Conservation (phyloP, 2,113 vertebrate genomes). For the Neolamprologus cancellatus region DNA sequence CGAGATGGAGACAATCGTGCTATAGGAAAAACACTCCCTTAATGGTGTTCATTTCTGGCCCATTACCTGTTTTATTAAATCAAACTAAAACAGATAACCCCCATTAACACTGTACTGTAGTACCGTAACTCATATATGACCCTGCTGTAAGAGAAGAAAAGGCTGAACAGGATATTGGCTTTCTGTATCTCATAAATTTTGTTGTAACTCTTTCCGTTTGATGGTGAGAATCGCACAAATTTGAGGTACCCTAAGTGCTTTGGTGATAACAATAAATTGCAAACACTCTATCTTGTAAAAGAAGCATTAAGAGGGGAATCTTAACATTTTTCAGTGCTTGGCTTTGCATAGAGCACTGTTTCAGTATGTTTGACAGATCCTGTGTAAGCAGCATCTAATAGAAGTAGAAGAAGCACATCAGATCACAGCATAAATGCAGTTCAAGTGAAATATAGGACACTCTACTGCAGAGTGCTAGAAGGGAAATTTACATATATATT, state of each 20-base stretch:
- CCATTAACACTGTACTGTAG: not conserved
- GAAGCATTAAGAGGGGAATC: not conserved
- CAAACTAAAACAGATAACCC: not conserved
- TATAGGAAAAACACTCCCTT: conserved; percentile 2
- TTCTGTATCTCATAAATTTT: not conserved
- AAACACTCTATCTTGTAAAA: not conserved
- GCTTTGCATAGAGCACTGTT: not conserved
- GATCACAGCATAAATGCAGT: not conserved
- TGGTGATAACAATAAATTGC: not conserved
- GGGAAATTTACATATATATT: not conserved
- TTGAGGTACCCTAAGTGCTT: not conserved
- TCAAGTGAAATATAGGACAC: conserved; percentile 21
- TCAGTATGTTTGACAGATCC: conserved; percentile 11
- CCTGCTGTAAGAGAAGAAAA: not conserved
- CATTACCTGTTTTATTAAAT: conserved; percentile 38
- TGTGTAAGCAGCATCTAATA: not conserved
- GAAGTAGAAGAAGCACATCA: conserved; percentile 12
- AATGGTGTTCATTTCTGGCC: not conserved
- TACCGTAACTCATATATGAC: not conserved
- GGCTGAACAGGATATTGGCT: not conserved
- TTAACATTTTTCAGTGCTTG: not conserved
- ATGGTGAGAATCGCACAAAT: not conserved
- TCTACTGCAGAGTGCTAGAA: not conserved
- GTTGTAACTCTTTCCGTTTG: not conserved
- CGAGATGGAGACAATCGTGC: not conserved